Evolutionary conservation across 2,797 vertebrate genomes (phyloP).

Genomic region (Eptatretus atami): DNA sequence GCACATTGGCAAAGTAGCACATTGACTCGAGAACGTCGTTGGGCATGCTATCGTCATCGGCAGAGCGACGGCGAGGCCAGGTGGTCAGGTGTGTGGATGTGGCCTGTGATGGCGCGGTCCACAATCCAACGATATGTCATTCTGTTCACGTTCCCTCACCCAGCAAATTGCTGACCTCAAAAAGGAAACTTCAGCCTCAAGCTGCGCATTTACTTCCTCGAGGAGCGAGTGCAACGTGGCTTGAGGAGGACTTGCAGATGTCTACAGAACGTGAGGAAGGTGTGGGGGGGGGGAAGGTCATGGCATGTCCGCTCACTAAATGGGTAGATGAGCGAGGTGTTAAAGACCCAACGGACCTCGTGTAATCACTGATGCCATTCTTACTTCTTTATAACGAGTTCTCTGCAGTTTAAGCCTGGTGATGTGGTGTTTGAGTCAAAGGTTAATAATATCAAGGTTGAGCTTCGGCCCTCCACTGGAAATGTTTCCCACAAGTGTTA

Average conservation of each 20-base stretch:
- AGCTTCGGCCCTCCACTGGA: no score
- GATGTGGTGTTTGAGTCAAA: neutral
- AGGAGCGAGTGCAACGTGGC: conserved; percentile 69
- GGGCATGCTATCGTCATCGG: no score
- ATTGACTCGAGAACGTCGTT: no score
- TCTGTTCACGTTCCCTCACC: conserved; percentile 62
- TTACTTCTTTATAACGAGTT: neutral
- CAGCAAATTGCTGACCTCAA: conserved; percentile 94
- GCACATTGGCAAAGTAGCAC: no score
- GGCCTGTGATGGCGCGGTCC: conserved; percentile 8
- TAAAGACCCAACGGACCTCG: conserved; percentile 11
- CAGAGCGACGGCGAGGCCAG: no score
- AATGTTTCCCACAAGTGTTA: no score
- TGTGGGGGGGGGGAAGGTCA: neutral
- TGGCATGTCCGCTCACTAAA: conserved; percentile 7
- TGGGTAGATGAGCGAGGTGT: neutral
- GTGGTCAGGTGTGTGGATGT: no score
- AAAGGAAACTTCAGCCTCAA: conserved; percentile 99
- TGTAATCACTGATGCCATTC: conserved; percentile 16
- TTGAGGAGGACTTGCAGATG: conserved; percentile 33
- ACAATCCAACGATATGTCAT: conserved; percentile 41
- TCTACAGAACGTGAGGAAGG: conserved; percentile 41
- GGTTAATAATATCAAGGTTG: conserved; percentile 5
- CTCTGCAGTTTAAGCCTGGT: neutral
- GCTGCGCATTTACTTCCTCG: conserved; percentile 88